These are phyloP conservation scores for Bos taurus DNA, from an alignment of 2,113 vertebrate genomes.

Conservation along the genomic window DNA sequence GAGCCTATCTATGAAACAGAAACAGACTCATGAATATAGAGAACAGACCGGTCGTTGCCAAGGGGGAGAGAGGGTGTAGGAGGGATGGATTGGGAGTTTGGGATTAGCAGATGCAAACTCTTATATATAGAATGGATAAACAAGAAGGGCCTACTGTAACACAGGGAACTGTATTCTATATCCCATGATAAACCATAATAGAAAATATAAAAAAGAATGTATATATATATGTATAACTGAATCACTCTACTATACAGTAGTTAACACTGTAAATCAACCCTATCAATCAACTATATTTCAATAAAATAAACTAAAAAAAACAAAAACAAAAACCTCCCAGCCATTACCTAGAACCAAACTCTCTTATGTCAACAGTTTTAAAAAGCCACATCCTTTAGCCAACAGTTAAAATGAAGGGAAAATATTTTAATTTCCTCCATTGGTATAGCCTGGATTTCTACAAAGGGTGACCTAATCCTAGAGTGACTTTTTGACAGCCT, in stretches of 20 bases:
- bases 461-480: background rate
- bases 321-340: background rate
- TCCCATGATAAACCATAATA: background rate
- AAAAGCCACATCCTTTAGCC: background rate
- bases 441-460: background rate
- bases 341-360: background rate
- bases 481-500: background rate
- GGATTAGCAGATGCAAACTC: background rate
- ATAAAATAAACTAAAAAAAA: background rate
- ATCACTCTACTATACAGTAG: background rate
- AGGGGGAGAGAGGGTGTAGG: background rate
- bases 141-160: background rate
- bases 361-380: background rate
- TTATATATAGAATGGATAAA: background rate
- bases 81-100: background rate
- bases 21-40: background rate
- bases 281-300: background rate
- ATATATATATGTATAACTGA: background rate
- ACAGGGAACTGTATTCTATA: background rate
- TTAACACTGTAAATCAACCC: background rate
- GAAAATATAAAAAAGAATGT: background rate
- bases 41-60: background rate
- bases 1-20: background rate
- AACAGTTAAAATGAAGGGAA: background rate
- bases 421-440: background rate